phyloP scores from a whole-genome alignment of 2,888 invertebrate species.

The Ectemnius continuus region DNA sequence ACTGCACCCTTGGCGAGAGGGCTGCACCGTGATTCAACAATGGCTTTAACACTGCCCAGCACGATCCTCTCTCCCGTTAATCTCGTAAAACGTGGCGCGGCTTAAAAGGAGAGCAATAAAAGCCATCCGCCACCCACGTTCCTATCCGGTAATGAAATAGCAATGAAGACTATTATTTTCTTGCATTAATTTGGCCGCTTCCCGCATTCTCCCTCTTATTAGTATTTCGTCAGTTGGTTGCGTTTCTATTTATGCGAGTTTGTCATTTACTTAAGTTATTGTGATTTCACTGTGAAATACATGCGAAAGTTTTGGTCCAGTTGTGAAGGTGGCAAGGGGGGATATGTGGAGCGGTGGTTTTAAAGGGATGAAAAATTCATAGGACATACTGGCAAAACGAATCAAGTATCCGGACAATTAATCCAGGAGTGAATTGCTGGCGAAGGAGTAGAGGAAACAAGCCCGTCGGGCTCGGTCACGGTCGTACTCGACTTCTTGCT shows the following conservation, averaged over 20 bases:
- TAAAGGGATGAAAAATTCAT: constrained; percentile 27
- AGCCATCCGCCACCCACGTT: constrained; percentile 28
- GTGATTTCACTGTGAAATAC: too few species aligned
- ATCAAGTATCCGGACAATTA: constrained; percentile 39
- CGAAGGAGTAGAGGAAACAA: constrained; percentile 43
- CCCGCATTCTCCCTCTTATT: too few species aligned
- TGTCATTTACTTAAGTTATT: too few species aligned
- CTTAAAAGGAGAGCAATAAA: constrained; percentile 49
- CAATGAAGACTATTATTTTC: constrained; percentile 41
- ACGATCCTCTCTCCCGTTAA: constrained; percentile 47
- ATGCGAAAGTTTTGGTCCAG: neutral
- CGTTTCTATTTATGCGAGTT: neutral
- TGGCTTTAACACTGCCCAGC: constrained; percentile 35
- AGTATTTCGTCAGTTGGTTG: neutral
- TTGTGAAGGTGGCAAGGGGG: neutral
- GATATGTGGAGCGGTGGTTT: neutral
- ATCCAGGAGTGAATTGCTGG: constrained; percentile 35
- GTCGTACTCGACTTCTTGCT: constrained; percentile 43
- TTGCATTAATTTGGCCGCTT: constrained; percentile 28
- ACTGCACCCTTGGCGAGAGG: constrained; percentile 26
- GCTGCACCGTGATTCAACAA: constrained; percentile 49
- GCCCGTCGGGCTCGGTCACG: constrained; percentile 36
- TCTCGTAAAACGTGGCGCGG: constrained; percentile 47
- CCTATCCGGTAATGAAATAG: constrained; percentile 51
- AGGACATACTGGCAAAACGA: constrained; percentile 15